Evolutionary conservation across 2,113 vertebrate genomes (phyloP), one percentile per base, ranked within the genome.

Genomic region (Lycaon pictus): DNA sequence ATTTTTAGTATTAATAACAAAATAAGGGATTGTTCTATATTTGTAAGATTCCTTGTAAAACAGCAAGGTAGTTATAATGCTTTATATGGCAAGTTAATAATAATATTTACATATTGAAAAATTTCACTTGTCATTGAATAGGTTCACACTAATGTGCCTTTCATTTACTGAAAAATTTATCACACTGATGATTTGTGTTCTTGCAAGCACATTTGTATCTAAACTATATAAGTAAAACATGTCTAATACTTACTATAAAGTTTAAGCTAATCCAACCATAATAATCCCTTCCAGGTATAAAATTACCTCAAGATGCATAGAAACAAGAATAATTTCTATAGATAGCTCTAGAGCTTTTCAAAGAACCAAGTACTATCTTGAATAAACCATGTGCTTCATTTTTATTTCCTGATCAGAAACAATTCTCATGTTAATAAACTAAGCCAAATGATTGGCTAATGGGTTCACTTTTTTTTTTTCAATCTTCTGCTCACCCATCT

Each of bases 1-100:
- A 72, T 53, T 93, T 98, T 74, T 82, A 86, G 0, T 80, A 95
- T 97, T 97, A 93, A 63, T 96, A 94, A 94, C 43, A 13, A 48
- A 97, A 67, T 62, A 32, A 93, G 3, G 43, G 13, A 82, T 79
- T 69, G 0, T 9, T 65, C 2, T 91, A 20, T 67, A 60, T n/a
- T 77, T 96, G 6, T 63, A 88, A 81, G 4, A 0, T 35, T 55
- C 12, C 13, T 81, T 63, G 0, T 80, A 83, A 80, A 94, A 74
- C 7, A 90, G 10, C 16, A 88, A 90, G 23, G 22, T 43, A 2
- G 7, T 82, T 32, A 19, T 62, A 60, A 86, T 32, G 51, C 1
- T 83, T 43, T 74, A 2, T 51, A n/a, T 5, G 2, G 12, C 1
- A 71, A 88, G 11, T 84, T 87, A 53, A 80, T 17, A 15, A 65